Evolutionary conservation across 2,797 vertebrate genomes (phyloP).

Genomic region (Sardinella longiceps): DNA sequence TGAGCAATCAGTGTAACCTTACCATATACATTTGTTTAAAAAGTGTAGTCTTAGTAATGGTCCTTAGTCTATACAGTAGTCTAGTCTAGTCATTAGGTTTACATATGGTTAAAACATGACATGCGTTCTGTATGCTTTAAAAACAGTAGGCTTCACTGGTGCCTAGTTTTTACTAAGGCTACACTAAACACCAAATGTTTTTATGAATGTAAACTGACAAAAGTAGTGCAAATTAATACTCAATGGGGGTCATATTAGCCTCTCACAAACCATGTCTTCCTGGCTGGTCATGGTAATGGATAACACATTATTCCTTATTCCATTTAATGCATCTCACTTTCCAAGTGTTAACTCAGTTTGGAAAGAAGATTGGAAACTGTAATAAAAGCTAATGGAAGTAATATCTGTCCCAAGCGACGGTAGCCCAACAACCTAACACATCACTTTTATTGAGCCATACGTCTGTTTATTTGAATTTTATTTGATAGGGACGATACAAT

Average conservation of each 20-base stretch:
- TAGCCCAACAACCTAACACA: not conserved
- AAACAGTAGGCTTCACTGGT: too few relatives aligned
- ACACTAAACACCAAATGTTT: too few relatives aligned
- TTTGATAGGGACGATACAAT: too few relatives aligned
- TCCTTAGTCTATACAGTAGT: too few relatives aligned
- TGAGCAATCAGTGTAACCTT: too few relatives aligned
- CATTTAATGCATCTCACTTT: not conserved
- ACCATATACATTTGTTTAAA: too few relatives aligned
- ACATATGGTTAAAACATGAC: too few relatives aligned
- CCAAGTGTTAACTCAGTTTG: not conserved
- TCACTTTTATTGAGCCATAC: not conserved
- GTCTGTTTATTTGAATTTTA: not conserved
- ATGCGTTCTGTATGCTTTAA: too few relatives aligned
- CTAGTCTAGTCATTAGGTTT: too few relatives aligned
- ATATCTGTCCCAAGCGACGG: not conserved
- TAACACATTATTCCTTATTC: slow-evolving; percentile 2
- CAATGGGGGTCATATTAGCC: not conserved
- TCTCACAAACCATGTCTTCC: not conserved
- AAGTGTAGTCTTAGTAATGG: too few relatives aligned
- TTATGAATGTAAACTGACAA: not conserved
- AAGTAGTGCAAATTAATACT: not conserved
- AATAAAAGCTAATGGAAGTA: not conserved
- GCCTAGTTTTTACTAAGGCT: too few relatives aligned
- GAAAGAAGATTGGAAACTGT: not conserved
- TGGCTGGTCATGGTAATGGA: not conserved